These are phyloP conservation scores for Listrodromus nycthemerus DNA, from an alignment of 2,888 invertebrate species.

Conservation along the genomic window DNA sequence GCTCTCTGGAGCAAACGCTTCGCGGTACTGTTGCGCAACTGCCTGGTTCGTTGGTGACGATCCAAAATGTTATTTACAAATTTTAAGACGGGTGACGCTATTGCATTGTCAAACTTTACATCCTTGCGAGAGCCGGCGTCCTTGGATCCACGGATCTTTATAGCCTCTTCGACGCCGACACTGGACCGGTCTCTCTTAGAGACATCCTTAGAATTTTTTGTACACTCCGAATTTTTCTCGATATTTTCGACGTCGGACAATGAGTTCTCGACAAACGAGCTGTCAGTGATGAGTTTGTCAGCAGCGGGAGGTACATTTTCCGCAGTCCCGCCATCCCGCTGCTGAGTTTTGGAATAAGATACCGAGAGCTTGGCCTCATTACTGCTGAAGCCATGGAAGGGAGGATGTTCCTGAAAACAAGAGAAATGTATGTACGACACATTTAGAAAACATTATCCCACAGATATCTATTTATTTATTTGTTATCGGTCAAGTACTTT, in stretches of 20 bases:
- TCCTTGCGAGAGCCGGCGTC: conserved; percentile 71
- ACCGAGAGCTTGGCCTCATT: conserved; percentile 80
- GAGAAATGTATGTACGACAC: neutral
- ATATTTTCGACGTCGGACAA: conserved; percentile 42
- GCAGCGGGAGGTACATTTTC: conserved; percentile 55
- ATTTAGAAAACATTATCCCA: neutral
- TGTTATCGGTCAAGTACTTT: too few species aligned
- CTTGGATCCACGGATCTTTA: conserved; percentile 32
- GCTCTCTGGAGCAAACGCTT: conserved; percentile 82
- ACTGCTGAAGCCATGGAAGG: conserved; percentile 83
- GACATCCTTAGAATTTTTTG: conserved; percentile 48
- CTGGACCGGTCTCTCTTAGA: conserved; percentile 51
- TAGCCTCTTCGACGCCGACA: conserved; percentile 61
- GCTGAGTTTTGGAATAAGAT: conserved; percentile 79
- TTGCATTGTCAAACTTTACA: conserved; percentile 75
- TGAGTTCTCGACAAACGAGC: conserved; percentile 17
- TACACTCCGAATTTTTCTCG: conserved; percentile 36
- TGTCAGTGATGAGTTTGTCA: conserved; percentile 14
- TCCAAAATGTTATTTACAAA: conserved; percentile 82
- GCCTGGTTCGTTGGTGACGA: conserved; percentile 81
- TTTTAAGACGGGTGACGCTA: conserved; percentile 79
- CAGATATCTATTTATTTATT: too few species aligned
- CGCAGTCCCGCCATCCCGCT: conserved; percentile 74
- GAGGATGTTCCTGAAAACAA: conserved; percentile 80
- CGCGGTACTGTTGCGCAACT: conserved; percentile 81